Evolutionary conservation across 2,888 invertebrate genomes (phyloP).

Genomic region (Aphodius granarius): DNA sequence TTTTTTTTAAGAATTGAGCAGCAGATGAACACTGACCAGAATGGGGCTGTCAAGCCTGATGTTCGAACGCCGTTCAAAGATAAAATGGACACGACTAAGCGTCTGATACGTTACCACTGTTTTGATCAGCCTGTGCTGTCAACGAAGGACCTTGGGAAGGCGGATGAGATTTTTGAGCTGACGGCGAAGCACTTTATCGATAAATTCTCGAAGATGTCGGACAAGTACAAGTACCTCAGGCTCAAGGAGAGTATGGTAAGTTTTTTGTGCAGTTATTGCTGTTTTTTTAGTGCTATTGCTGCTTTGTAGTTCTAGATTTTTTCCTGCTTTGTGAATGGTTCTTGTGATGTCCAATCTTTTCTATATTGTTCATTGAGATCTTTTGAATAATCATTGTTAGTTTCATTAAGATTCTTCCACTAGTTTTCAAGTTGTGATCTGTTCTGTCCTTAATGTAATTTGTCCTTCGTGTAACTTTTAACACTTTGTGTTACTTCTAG

Average conservation of each 20-base stretch:
- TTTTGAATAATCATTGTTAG: too few species aligned
- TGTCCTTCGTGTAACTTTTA: too few species aligned
- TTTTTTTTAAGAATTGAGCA: constrained; percentile 66
- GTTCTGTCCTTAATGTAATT: too few species aligned
- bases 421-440: too few species aligned
- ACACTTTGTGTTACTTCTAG: too few species aligned
- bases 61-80: constrained; percentile 70
- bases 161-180: constrained; percentile 70
- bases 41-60: constrained; percentile 73
- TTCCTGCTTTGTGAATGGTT: too few species aligned
- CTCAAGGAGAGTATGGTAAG: constrained; percentile 79
- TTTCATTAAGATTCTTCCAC: too few species aligned
- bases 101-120: constrained; percentile 77
- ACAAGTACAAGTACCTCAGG: constrained; percentile 72
- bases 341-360: too few species aligned
- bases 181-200: constrained; percentile 69
- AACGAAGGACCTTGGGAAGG: constrained; percentile 66
- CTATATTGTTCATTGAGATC: too few species aligned
- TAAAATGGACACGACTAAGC: constrained; percentile 74
- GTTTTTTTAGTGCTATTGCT: too few species aligned
- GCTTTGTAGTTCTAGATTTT: too few species aligned
- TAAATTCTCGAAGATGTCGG: constrained; percentile 70
- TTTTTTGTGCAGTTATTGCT: too few species aligned
- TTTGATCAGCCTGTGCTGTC: constrained; percentile 67
- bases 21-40: constrained; percentile 74